These are phyloP conservation scores for Setipinna tenuifilis DNA, from an alignment of 2,797 vertebrate genomes.

Conservation along the genomic window DNA sequence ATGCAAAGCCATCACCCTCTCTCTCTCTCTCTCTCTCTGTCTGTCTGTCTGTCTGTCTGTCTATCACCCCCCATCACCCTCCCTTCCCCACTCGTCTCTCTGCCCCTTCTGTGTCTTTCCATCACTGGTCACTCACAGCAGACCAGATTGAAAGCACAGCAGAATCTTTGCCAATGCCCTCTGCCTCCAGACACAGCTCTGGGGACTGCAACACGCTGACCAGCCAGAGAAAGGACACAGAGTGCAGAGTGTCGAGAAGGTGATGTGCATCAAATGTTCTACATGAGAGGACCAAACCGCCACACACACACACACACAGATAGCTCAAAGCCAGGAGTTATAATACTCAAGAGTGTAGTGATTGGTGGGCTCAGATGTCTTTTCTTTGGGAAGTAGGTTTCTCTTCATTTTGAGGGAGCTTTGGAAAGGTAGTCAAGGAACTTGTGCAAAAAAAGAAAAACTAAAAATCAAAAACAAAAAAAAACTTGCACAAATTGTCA, in stretches of 20 bases:
- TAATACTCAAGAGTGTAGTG: not conserved
- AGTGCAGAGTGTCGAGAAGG: not conserved
- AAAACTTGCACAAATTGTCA: not conserved
- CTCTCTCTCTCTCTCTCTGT: no score
- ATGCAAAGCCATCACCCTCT: no score
- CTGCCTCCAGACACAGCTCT: not conserved
- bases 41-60: no score
- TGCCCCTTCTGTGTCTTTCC: not conserved
- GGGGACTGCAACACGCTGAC: not conserved
- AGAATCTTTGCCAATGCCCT: not conserved
- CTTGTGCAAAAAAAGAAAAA: not conserved
- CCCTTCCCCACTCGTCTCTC: not conserved
- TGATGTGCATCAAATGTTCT: not conserved
- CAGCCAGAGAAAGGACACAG: not conserved
- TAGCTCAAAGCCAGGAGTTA: not conserved
- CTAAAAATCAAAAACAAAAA: not conserved
- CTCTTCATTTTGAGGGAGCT: not conserved
- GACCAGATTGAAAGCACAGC: not conserved
- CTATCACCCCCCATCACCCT: no score
- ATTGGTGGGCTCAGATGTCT: not conserved
- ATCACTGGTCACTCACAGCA: not conserved
- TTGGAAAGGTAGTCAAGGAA: not conserved
- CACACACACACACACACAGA: not conserved
- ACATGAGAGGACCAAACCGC: not conserved
- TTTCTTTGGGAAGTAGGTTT: conserved; percentile 3